Percentiles rank a stretch among this genome's conserved stretches.
These are phyloP conservation scores for Lasiurus borealis DNA, from an alignment of 2,113 vertebrate species.

Conservation along the genomic window DNA sequence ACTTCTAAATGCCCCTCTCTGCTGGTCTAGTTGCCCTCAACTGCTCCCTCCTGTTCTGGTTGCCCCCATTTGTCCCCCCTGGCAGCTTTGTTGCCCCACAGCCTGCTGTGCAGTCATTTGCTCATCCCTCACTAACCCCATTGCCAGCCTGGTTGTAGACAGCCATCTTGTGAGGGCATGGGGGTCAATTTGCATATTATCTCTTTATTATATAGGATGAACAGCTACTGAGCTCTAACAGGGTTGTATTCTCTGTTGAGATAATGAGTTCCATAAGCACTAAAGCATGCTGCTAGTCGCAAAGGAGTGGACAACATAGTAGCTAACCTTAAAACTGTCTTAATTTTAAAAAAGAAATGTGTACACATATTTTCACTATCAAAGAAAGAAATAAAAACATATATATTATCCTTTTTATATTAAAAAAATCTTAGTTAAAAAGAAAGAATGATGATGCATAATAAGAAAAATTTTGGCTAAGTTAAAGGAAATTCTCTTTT, in stretches of 20 bases:
- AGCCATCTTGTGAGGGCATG: no score
- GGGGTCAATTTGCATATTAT: no score
- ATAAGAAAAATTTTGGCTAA: background rate
- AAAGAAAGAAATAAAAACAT: background rate
- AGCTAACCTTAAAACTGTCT: constrained; percentile 41
- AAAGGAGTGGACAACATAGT: constrained; percentile 5
- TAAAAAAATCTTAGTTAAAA: background rate
- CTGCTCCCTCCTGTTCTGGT: no score
- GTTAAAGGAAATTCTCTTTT: background rate
- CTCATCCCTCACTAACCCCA: no score
- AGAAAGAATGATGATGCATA: background rate
- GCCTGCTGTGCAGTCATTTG: no score
- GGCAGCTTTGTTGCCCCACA: no score
- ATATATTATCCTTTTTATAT: background rate
- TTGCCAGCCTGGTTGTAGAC: no score
- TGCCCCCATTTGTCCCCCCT: no score
- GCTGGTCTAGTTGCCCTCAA: no score
- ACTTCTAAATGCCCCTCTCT: no score
- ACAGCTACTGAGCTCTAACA: constrained; percentile 65
- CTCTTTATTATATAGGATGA: constrained; percentile 56
- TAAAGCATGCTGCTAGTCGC: background rate
- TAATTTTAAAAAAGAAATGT: constrained; percentile 27
- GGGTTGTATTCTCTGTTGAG: constrained; percentile 46
- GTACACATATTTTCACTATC: background rate
- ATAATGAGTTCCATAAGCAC: constrained; percentile 65